Percentiles rank a stretch among this genome's conserved stretches.
Evolutionary conservation across 2,797 vertebrate genomes (phyloP).

Genomic region (Crenichthys baileyi): DNA sequence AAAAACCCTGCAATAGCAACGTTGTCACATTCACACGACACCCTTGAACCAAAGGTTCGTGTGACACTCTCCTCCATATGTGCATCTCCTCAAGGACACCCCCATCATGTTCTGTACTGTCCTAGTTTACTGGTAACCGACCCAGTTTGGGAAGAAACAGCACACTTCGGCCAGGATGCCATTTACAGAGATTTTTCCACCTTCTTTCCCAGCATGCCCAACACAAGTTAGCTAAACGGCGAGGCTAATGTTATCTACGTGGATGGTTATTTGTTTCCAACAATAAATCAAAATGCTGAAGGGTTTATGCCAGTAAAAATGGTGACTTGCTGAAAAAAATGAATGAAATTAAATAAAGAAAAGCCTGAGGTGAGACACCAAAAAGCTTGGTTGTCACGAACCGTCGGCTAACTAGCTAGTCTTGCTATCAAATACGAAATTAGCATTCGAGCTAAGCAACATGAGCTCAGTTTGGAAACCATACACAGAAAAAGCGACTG

Average conservation of each 20-base stretch:
- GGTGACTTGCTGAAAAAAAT: no score
- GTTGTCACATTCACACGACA: neutral
- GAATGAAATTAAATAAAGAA: no score
- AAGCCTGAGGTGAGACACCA: neutral
- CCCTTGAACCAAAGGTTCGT: constrained; percentile 9
- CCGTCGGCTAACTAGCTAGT: constrained; percentile 33
- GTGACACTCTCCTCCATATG: neutral
- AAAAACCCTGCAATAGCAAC: neutral
- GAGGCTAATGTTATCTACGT: constrained; percentile 34
- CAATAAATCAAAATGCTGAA: rapidly evolving
- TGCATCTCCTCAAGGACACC: constrained; percentile 4
- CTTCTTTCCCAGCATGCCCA: constrained; percentile 41
- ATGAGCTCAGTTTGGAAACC: constrained; percentile 28
- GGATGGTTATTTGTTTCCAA: neutral
- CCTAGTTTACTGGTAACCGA: constrained; percentile 57
- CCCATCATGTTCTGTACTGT: constrained; percentile 28
- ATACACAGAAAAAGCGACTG: neutral
- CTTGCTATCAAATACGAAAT: constrained; percentile 32
- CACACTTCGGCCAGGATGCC: constrained; percentile 16
- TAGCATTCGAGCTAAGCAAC: constrained; percentile 67
- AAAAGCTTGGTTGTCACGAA: constrained; percentile 7
- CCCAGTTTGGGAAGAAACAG: constrained; percentile 40
- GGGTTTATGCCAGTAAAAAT: neutral
- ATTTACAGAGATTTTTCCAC: constrained; percentile 20
- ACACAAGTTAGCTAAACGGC: constrained; percentile 42